These are phyloP conservation scores for Amia ocellicauda DNA, from an alignment of 2,113 vertebrate genomes.

Conservation along the genomic window DNA sequence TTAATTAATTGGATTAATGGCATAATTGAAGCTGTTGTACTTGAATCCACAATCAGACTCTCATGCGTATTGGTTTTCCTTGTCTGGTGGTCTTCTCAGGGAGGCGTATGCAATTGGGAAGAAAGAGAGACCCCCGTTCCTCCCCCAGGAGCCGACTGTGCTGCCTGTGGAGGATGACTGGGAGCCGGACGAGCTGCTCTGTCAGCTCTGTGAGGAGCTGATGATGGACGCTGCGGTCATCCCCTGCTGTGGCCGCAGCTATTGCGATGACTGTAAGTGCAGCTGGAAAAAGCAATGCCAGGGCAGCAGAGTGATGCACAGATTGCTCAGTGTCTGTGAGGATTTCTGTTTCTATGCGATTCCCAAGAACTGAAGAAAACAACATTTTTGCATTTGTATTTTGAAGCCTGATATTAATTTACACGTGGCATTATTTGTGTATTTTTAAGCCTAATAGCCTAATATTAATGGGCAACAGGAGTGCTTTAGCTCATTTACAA, in stretches of 20 bases:
- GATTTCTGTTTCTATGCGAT: background rate
- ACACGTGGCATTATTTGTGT: no score
- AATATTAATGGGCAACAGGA: no score
- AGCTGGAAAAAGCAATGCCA: no score
- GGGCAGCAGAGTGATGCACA: background rate
- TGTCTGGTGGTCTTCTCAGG: conserved; percentile 46
- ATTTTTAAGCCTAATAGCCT: no score
- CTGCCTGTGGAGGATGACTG: conserved; percentile 80
- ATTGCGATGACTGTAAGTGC: conserved; percentile 95
- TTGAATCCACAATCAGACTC: no score
- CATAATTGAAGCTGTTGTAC: no score
- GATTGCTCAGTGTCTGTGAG: background rate
- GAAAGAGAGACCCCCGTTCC: conserved; percentile 91
- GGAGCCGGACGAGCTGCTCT: conserved; percentile 86
- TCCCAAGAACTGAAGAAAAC: background rate
- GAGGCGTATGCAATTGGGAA: conserved; percentile 93
- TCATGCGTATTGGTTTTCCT: no score
- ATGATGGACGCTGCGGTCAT: conserved; percentile 95
- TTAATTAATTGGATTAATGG: no score
- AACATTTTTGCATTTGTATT: background rate
- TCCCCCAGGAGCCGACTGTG: conserved; percentile 71
- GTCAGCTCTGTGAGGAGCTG: conserved; percentile 90
- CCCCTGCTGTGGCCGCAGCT: conserved; percentile 97
- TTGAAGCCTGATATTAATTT: no score
- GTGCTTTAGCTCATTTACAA: no score